Conservation (phyloP, 2,888 invertebrate species). For the Anoncus sp. region DNA sequence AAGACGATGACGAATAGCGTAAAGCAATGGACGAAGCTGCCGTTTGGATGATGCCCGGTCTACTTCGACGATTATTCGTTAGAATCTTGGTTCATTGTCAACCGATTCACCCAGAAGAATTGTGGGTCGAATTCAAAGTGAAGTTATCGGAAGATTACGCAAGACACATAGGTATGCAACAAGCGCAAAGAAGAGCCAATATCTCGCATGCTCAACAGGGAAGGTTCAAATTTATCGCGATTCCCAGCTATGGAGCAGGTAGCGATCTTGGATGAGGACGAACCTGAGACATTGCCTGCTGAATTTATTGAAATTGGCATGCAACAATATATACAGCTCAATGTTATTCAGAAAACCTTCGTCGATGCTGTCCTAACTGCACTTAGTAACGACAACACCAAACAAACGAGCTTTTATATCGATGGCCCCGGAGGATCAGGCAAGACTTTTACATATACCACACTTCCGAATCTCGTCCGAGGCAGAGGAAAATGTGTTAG, state of each 20-base stretch:
- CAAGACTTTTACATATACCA: background rate
- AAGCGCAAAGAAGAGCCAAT: constrained; percentile 37
- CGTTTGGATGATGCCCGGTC: constrained; percentile 58
- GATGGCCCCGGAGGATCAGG: background rate
- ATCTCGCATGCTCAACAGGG: constrained; percentile 26
- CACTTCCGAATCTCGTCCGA: background rate
- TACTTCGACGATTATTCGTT: constrained; percentile 75
- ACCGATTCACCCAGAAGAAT: constrained; percentile 58
- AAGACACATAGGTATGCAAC: background rate
- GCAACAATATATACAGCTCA: constrained; percentile 12
- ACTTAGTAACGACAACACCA: background rate
- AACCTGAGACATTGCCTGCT: background rate
- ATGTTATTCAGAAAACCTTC: constrained; percentile 48
- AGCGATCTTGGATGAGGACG: constrained; percentile 8
- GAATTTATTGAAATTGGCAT: constrained; percentile 3
- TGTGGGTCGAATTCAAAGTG: constrained; percentile 68
- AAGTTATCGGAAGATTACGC: constrained; percentile 57
- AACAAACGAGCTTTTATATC: background rate
- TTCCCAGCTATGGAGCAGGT: constrained; percentile 45
- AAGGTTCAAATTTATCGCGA: constrained; percentile 38
- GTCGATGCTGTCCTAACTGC: constrained; percentile 65
- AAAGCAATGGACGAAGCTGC: constrained; percentile 50
- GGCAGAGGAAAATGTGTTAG: background rate
- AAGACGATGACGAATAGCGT: constrained; percentile 67
- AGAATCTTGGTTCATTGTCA: constrained; percentile 69